phyloP scores from a whole-genome alignment of 2,888 invertebrate species.

The Molanna angustata region DNA sequence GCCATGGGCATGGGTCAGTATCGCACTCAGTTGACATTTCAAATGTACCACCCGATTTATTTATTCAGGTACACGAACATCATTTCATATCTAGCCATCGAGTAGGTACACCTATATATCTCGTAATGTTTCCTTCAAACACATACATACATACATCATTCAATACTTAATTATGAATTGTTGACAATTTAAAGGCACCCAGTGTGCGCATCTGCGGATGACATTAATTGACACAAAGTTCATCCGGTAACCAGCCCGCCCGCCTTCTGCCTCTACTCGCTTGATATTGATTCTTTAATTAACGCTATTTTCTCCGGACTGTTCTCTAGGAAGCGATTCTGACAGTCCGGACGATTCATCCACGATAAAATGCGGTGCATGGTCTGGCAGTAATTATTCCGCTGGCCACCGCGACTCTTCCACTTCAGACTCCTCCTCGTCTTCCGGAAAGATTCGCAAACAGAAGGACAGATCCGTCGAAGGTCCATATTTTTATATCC shows the following conservation, averaged over 20 bases:
- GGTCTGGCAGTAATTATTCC: conserved; percentile 48
- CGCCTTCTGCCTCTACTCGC: conserved; percentile 1
- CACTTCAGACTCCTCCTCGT: conserved; percentile 26
- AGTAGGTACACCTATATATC: no score
- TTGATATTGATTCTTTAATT: conserved; percentile 12
- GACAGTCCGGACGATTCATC: conserved; percentile 58
- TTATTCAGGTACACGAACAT: no score
- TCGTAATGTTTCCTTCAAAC: background rate
- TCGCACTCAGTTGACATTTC: background rate
- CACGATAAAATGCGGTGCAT: conserved; percentile 56
- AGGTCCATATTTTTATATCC: conserved; percentile 25
- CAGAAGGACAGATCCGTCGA: conserved; percentile 17
- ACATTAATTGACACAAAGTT: no score
- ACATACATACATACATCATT: no score
- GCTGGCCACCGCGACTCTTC: conserved; percentile 47
- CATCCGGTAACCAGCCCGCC: conserved; percentile 39
- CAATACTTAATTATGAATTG: no score
- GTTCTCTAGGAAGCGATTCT: conserved; percentile 46
- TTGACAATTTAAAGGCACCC: no score
- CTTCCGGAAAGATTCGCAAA: conserved; percentile 21
- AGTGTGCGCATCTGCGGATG: no score
- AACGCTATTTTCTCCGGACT: conserved; percentile 22
- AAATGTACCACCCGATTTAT: no score
- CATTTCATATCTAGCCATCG: no score
- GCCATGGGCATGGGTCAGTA: conserved; percentile 42